Evolutionary conservation across 2,113 vertebrate genomes (phyloP).

Genomic region (Nycticryphes semicollaris): DNA sequence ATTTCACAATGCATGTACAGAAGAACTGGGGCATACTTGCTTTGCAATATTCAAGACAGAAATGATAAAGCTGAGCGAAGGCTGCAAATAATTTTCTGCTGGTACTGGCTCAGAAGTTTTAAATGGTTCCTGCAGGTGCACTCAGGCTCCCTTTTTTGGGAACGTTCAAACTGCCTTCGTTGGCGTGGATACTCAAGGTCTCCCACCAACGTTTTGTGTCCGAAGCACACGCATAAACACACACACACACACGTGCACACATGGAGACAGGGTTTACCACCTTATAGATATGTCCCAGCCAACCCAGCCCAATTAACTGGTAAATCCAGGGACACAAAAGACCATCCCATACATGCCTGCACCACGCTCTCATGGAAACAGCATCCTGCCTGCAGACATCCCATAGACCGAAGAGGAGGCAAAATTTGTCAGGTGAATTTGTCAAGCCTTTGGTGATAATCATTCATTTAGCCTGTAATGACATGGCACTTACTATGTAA

Average conservation of each 20-base stretch:
- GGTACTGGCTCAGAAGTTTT: background rate
- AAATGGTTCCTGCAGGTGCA: background rate
- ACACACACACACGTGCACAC: fast-evolving
- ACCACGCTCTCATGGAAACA: background rate
- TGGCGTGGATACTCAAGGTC: background rate
- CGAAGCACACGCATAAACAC: background rate
- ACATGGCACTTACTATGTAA: slow-evolving; percentile 62
- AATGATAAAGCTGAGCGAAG: background rate
- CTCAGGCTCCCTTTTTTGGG: background rate
- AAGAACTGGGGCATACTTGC: background rate
- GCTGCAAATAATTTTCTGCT: background rate
- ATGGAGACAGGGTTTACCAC: background rate
- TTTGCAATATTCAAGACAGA: background rate
- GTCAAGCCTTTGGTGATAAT: slow-evolving; percentile 55
- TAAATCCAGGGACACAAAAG: background rate
- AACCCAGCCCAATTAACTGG: background rate
- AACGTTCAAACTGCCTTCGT: background rate
- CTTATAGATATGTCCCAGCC: fast-evolving
- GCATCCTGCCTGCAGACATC: background rate
- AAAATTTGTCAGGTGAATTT: slow-evolving; percentile 49
- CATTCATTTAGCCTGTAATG: slow-evolving; percentile 53
- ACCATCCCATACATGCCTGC: background rate
- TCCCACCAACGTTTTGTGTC: background rate
- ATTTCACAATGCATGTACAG: background rate
- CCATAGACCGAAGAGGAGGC: background rate